phyloP scores from a whole-genome alignment of 1,140 invertebrate genomes.

The Micrasema minimum region DNA sequence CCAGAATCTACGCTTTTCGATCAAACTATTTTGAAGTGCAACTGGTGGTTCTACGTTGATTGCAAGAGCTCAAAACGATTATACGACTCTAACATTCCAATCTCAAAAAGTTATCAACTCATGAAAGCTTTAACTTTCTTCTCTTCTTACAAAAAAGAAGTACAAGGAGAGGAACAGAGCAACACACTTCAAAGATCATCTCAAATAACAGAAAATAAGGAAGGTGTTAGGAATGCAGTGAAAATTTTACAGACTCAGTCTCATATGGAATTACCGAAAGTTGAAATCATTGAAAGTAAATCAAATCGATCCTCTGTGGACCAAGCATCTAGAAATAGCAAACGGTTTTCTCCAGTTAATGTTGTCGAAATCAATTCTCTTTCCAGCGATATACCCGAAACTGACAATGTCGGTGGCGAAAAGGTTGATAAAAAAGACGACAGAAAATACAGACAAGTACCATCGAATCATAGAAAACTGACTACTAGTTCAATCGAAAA shows the following conservation, averaged over 20 bases:
- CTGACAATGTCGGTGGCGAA: conserved; percentile 43
- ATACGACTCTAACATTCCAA: conserved; percentile 89
- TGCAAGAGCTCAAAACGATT: conserved; percentile 81
- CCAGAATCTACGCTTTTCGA: conserved; percentile 90
- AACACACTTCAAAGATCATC: conserved; percentile 54
- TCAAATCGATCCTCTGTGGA: conserved; percentile 14
- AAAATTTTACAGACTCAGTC: conserved; percentile 64
- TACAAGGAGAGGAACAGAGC: conserved; percentile 56
- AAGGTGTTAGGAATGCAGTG: conserved; percentile 64
- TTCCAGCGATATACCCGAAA: conserved; percentile 30
- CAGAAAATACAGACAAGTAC: conserved; percentile 30
- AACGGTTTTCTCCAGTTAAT: conserved; percentile 46
- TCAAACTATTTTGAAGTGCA: conserved; percentile 88
- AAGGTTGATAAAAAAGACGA: conserved; percentile 29
- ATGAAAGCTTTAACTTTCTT: conserved; percentile 91
- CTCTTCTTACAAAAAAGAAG: conserved; percentile 79
- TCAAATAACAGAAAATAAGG: conserved; percentile 61
- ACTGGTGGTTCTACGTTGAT: conserved; percentile 93
- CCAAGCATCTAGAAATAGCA: conserved; percentile 36
- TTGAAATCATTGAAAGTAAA: conserved; percentile 48
- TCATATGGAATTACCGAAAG: conserved; percentile 46
- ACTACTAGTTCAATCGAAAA: too few species aligned
- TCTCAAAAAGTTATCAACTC: conserved; percentile 90
- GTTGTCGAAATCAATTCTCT: conserved; percentile 49
- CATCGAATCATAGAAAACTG: too few species aligned